Percentiles rank a stretch among this genome's conserved stretches.
These are phyloP conservation scores for Danio jaintianensis DNA, from an alignment of 2,797 vertebrate genomes.

Conservation along the genomic window DNA sequence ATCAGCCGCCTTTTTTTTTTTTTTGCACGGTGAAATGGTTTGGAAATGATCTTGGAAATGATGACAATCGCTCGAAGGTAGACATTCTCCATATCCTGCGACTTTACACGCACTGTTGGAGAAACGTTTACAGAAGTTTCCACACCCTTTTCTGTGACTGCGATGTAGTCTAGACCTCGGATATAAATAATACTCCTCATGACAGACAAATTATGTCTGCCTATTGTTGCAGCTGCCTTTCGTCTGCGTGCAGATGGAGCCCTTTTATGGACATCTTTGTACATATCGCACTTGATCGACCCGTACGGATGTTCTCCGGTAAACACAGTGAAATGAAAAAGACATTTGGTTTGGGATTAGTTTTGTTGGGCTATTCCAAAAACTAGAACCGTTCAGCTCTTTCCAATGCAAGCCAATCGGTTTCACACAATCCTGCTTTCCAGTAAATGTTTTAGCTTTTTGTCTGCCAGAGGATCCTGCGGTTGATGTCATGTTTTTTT, in stretches of 20 bases:
- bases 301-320: not conserved
- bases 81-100: slow-evolving; percentile 47
- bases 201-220: slow-evolving; percentile 56
- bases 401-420: not conserved
- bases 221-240: slow-evolving; percentile 61
- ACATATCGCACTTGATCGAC: not conserved
- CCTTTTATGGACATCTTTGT: slow-evolving; percentile 32
- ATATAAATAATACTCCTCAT: slow-evolving; percentile 49
- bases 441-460: slow-evolving; percentile 24
- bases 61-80: slow-evolving; percentile 63
- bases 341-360: not conserved
- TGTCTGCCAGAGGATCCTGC: slow-evolving; percentile 8
- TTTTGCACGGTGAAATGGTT: not conserved
- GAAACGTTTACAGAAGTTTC: slow-evolving; percentile 9
- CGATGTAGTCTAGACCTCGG: slow-evolving; percentile 23
- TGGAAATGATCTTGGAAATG: slow-evolving; percentile 3
- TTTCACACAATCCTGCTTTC: slow-evolving; percentile 19
- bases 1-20: slow-evolving; percentile 15
- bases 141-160: slow-evolving; percentile 31
- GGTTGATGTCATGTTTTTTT: slow-evolving; percentile 31
- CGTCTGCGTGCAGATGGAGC: slow-evolving; percentile 29
- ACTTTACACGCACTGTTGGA: slow-evolving; percentile 29
- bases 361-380: not conserved
- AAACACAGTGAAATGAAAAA: not conserved
- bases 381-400: slow-evolving; percentile 17